Conservation (phyloP, 2,888 invertebrate genomes). For the Scaptomyza cyrtandrae region DNA sequence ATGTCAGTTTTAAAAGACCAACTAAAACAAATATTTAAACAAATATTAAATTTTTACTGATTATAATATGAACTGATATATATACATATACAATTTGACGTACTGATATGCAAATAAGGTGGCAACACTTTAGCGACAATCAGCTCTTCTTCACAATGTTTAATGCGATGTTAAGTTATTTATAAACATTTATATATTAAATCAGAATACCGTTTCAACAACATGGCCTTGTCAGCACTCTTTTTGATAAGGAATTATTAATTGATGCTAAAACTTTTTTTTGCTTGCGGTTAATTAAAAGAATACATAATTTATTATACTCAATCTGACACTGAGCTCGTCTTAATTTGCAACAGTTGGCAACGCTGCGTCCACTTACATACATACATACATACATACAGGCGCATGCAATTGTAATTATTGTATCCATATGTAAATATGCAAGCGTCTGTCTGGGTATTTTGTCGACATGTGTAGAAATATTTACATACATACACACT, state of each 20-base stretch:
- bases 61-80: not conserved
- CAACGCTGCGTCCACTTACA: conserved; percentile 14
- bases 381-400: not conserved
- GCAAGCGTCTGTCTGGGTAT: conserved; percentile 24
- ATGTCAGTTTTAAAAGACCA: not conserved
- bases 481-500: conserved; percentile 20
- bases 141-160: not conserved
- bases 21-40: not conserved
- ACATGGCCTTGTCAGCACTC: not conserved
- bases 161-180: not conserved
- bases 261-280: not conserved
- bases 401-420: conserved; percentile 24
- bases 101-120: not conserved
- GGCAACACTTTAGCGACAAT: not conserved
- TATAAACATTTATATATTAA: not conserved
- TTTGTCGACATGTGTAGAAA: conserved; percentile 36
- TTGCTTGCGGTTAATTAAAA: no score
- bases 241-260: not conserved
- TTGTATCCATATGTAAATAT: conserved; percentile 9
- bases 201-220: not conserved
- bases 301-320: not conserved
- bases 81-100: no score
- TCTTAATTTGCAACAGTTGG: conserved; percentile 56
- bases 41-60: not conserved
- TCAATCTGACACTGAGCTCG: not conserved